Conservation (phyloP, 2,888 invertebrate species). For the Adela reaumurella region DNA sequence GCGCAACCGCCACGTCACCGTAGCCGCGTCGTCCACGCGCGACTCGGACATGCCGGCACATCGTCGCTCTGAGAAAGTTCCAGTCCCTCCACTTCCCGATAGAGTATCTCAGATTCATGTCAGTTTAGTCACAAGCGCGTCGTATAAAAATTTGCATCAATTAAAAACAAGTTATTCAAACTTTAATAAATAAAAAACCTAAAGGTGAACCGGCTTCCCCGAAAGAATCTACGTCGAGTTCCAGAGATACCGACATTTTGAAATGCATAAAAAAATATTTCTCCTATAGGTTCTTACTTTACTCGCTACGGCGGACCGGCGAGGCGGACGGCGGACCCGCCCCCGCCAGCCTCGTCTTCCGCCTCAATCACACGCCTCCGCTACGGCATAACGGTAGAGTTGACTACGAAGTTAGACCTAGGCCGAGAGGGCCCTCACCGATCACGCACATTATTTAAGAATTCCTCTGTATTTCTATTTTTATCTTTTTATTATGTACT, state of each 20-base stretch:
- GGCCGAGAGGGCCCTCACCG: background rate
- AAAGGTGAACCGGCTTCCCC: background rate
- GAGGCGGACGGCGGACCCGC: too few relatives aligned
- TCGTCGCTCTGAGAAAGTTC: too few relatives aligned
- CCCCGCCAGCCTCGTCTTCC: background rate
- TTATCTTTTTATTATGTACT: slow-evolving; percentile 37
- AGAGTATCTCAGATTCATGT: background rate
- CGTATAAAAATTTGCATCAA: slow-evolving; percentile 44
- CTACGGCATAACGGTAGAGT: slow-evolving; percentile 3
- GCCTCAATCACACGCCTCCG: slow-evolving; percentile 1
- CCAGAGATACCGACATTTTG: slow-evolving; percentile 19
- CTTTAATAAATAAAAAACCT: background rate
- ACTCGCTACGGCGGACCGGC: background rate
- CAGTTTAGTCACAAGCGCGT: slow-evolving; percentile 37
- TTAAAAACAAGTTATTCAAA: background rate
- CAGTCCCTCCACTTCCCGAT: too few relatives aligned
- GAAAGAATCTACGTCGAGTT: background rate
- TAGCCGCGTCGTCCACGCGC: too few relatives aligned
- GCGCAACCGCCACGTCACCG: too few relatives aligned
- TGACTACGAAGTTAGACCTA: slow-evolving; percentile 6
- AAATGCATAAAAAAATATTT: slow-evolving; percentile 55
- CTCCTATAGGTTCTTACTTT: slow-evolving; percentile 43
- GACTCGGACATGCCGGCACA: too few relatives aligned
- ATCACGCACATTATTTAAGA: slow-evolving; percentile 52
- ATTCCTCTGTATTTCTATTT: slow-evolving; percentile 52